Conservation (phyloP, 2,888 invertebrate genomes). For the Eupithecia centaureata region DNA sequence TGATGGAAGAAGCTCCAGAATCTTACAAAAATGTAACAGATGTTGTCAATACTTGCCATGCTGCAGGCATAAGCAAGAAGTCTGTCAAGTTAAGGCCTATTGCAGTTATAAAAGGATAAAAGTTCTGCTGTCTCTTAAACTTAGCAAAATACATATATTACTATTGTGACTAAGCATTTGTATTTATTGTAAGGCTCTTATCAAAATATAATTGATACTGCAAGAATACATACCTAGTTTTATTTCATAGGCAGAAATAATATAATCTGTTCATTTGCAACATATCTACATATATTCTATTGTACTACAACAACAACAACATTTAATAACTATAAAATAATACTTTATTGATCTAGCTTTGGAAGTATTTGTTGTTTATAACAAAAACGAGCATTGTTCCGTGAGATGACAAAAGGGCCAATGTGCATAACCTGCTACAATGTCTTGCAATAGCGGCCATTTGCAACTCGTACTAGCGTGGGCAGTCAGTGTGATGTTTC, state of each 20-base stretch:
- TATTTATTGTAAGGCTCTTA: conserved; percentile 26
- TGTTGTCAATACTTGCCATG: conserved; percentile 99
- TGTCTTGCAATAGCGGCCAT: background rate
- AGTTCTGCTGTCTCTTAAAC: background rate
- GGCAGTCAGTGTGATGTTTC: background rate
- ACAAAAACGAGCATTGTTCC: conserved; percentile 43
- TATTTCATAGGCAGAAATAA: conserved; percentile 7
- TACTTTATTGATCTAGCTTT: conserved; percentile 63
- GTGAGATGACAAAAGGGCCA: background rate
- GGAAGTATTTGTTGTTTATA: conserved; percentile 61
- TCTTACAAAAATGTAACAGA: conserved; percentile 99
- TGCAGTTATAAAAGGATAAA: conserved; percentile 98
- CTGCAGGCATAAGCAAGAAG: conserved; percentile 98
- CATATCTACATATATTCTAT: conserved; percentile 40
- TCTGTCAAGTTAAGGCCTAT: conserved; percentile 98
- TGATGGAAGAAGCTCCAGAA: conserved; percentile 99
- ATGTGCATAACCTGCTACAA: background rate
- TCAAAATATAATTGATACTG: background rate
- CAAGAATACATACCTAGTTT: background rate
- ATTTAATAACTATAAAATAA: conserved; percentile 63
- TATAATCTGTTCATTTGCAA: conserved; percentile 26
- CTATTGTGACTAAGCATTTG: conserved; percentile 22
- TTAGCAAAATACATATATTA: conserved; percentile 6
- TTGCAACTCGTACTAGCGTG: background rate
- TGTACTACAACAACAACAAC: conserved; percentile 57